A percentile compares a stretch with the other conserved stretches of the same genome.
These are phyloP conservation scores for Papilio aristodemus DNA, from an alignment of 1,140 invertebrate genomes.

Conservation along the genomic window DNA sequence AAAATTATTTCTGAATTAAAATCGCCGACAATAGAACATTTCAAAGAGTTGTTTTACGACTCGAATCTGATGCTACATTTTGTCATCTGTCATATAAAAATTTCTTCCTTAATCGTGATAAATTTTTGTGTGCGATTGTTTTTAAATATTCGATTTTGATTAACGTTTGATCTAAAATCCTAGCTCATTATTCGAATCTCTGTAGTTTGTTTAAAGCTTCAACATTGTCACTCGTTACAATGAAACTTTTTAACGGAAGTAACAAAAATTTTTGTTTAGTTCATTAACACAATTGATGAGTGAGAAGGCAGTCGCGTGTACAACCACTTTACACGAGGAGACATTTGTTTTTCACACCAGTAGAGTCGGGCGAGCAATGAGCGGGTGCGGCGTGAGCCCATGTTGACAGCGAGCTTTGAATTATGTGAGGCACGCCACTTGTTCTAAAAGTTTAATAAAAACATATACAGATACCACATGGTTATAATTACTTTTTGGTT, in stretches of 20 bases:
- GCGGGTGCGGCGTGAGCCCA: conserved; percentile 39
- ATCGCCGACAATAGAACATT: too few species aligned
- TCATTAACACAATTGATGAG: conserved; percentile 23
- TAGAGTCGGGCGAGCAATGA: conserved; percentile 38
- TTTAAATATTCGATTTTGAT: too few species aligned
- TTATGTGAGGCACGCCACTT: conserved; percentile 1
- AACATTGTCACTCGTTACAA: conserved; percentile 32
- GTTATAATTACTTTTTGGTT: not conserved
- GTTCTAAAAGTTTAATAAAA: conserved; percentile 14
- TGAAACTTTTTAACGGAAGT: conserved; percentile 45
- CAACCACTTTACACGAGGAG: conserved; percentile 41
- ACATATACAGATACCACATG: conserved; percentile 1
- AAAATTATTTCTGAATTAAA: too few species aligned
- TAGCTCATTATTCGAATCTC: too few species aligned
- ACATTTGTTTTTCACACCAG: conserved; percentile 50
- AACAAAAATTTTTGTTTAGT: conserved; percentile 44
- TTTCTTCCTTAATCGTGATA: too few species aligned
- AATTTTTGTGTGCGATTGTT: too few species aligned
- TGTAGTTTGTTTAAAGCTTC: not conserved
- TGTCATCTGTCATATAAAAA: too few species aligned
- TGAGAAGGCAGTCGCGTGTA: conserved; percentile 39
- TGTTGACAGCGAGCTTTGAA: conserved; percentile 12
- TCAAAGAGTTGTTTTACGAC: too few species aligned
- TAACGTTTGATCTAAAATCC: too few species aligned
- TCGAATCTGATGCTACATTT: too few species aligned